These are phyloP conservation scores for Nymphalis polychloros DNA, from an alignment of 2,888 invertebrate species.

Conservation along the genomic window DNA sequence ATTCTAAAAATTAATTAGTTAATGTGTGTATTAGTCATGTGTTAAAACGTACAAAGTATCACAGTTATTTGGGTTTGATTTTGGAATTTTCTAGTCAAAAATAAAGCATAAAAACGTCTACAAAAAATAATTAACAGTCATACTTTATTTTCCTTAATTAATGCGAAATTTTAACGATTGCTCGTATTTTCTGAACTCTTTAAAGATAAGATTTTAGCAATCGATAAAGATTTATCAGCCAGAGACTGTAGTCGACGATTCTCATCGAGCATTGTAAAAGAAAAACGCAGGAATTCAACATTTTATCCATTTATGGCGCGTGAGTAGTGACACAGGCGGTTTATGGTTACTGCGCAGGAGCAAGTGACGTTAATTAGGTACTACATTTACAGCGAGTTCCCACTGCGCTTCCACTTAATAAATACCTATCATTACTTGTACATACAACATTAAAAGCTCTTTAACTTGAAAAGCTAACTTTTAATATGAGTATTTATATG, in stretches of 20 bases:
- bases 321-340: constrained; percentile 42
- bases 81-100: too few species aligned
- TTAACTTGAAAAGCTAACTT: constrained; percentile 16
- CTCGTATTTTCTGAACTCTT: background rate
- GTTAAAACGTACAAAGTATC: too few species aligned
- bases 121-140: too few species aligned
- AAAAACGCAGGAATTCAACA: constrained; percentile 44
- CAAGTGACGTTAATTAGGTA: constrained; percentile 47
- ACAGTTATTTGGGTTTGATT: too few species aligned
- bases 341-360: constrained; percentile 41
- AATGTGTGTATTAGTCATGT: too few species aligned
- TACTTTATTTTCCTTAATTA: background rate
- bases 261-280: constrained; percentile 42
- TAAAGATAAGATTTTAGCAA: constrained; percentile 12
- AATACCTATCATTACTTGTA: constrained; percentile 35
- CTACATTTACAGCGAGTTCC: constrained; percentile 39
- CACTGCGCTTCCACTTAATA: constrained; percentile 37
- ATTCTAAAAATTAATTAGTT: too few species aligned
- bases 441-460: constrained; percentile 25
- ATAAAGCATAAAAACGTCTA: too few species aligned
- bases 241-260: constrained; percentile 32
- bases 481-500: constrained; percentile 16
- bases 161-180: too few species aligned
- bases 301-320: constrained; percentile 43
- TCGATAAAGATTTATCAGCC: constrained; percentile 17